These are phyloP conservation scores for Syngnathus acus DNA, from an alignment of 2,797 vertebrate species.

Conservation along the genomic window DNA sequence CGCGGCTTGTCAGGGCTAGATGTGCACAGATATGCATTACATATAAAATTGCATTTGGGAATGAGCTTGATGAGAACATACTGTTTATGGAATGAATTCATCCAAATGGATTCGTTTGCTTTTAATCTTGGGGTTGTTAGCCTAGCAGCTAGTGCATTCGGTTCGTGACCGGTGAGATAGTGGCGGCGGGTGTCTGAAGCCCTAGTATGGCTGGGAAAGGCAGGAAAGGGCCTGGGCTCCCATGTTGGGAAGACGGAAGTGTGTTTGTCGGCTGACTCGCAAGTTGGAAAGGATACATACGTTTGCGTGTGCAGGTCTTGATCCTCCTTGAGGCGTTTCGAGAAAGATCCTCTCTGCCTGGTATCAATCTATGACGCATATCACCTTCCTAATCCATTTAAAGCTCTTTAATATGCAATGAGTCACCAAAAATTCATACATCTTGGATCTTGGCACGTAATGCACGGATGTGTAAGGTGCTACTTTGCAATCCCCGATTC, in stretches of 20 bases:
- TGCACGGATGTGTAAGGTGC: not conserved
- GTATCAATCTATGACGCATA: conserved; percentile 68
- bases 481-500: not conserved
- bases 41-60: conserved; percentile 28
- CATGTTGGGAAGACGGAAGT: conserved; percentile 13
- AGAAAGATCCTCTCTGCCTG: conserved; percentile 49
- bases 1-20: conserved; percentile 4
- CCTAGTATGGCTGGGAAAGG: too few species aligned
- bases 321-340: conserved; percentile 26
- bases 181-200: too few species aligned
- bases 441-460: conserved; percentile 27
- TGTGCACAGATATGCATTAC: conserved; percentile 8
- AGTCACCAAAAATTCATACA: conserved; percentile 53
- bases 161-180: too few species aligned
- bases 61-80: conserved; percentile 19
- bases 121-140: too few species aligned
- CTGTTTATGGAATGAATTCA: conserved; percentile 9
- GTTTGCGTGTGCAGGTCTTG: conserved; percentile 23
- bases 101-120: not conserved
- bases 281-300: conserved; percentile 41
- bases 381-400: conserved; percentile 64
- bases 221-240: too few species aligned
- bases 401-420: conserved; percentile 48
- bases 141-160: too few species aligned
- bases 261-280: conserved; percentile 23